Evolutionary conservation across 30 jellyfish, hydroid and myxozoan genomes (phyloP).

Genomic region (Phacellophora camtschatica): DNA sequence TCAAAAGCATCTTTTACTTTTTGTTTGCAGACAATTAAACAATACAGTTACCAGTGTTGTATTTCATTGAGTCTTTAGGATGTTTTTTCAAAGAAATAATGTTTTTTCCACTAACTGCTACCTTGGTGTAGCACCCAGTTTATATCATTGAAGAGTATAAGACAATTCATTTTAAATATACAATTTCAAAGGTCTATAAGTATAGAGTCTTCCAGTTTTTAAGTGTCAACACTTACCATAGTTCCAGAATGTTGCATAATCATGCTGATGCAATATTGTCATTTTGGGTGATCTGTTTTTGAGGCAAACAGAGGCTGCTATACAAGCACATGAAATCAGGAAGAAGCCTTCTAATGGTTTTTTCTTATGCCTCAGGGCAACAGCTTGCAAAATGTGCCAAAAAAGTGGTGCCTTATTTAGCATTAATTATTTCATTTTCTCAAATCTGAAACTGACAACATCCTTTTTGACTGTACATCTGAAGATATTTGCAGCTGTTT

Average conservation of each 20-base stretch:
- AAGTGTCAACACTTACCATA: not conserved
- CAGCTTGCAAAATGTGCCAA: not conserved
- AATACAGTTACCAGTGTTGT: not conserved
- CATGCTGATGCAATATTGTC: slow-evolving; percentile 12
- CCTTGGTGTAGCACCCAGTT: not conserved
- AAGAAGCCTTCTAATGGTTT: not conserved
- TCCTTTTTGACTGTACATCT: not conserved
- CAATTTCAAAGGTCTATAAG: not conserved
- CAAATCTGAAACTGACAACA: too few species aligned
- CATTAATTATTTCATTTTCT: not conserved
- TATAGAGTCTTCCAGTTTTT: not conserved
- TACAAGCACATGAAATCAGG: not conserved
- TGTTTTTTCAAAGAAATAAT: not conserved
- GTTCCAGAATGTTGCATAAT: slow-evolving; percentile 15
- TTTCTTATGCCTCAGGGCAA: not conserved
- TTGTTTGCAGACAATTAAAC: not conserved
- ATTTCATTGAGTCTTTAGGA: not conserved
- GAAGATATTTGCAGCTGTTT: not conserved
- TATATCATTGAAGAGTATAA: not conserved
- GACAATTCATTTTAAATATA: too few species aligned
- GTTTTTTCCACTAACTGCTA: not conserved
- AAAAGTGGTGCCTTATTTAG: not conserved
- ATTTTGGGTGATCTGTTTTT: slow-evolving; percentile 12
- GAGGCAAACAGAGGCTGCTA: slow-evolving; percentile 38
- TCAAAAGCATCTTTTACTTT: not conserved